A percentile compares a stretch with the other conserved stretches of the same genome.
These are phyloP conservation scores for Battus philenor DNA, from an alignment of 1,140 invertebrate genomes.

Conservation along the genomic window DNA sequence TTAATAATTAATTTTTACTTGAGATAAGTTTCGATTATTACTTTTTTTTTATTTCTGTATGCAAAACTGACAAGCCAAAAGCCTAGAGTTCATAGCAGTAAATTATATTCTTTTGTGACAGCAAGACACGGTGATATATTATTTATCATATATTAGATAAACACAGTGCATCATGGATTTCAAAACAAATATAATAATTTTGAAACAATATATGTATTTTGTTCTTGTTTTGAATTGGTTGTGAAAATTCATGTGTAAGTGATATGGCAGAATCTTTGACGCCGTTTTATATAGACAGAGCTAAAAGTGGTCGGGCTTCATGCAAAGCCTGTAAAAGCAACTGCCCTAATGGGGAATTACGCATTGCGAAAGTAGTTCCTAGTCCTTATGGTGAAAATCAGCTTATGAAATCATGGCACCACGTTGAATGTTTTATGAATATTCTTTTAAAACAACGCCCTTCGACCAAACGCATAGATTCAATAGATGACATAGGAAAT, in stretches of 20 bases:
- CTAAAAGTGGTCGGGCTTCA: conserved; percentile 86
- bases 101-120: background rate
- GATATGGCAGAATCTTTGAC: conserved; percentile 44
- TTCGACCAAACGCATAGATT: conserved; percentile 88
- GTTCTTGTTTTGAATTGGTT: too few species aligned
- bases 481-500: conserved; percentile 86
- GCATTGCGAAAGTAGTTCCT: conserved; percentile 84
- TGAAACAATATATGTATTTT: too few species aligned
- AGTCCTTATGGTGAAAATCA: conserved; percentile 90
- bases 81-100: background rate
- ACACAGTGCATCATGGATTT: background rate
- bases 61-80: too few species aligned
- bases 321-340: conserved; percentile 92
- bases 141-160: background rate
- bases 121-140: background rate
- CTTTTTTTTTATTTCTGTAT: too few species aligned
- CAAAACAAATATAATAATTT: background rate
- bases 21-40: too few species aligned
- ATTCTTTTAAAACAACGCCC: conserved; percentile 86
- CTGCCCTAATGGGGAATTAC: conserved; percentile 82
- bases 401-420: conserved; percentile 90
- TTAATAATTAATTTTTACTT: too few species aligned
- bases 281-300: conserved; percentile 84
- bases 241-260: conserved; percentile 1
- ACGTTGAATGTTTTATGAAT: conserved; percentile 88